These are phyloP conservation scores for Xenops minutus DNA, from an alignment of 2,797 vertebrate species.

Conservation along the genomic window DNA sequence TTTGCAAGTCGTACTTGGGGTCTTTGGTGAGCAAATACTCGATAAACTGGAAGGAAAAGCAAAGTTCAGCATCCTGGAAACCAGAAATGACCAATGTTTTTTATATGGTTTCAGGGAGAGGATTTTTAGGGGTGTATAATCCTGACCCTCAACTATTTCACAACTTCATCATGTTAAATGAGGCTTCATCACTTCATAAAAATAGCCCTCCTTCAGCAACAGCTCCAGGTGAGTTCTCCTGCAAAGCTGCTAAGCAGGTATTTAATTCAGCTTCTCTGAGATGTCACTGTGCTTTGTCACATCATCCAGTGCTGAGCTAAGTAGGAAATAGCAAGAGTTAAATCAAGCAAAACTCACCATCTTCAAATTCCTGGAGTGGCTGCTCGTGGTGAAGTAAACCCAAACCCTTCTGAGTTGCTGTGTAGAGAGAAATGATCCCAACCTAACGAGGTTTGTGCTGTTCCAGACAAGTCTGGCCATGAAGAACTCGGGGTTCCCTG, in stretches of 20 bases:
- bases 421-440: neutral
- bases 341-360: neutral
- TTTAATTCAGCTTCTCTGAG: neutral
- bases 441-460: neutral
- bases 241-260: fast-evolving
- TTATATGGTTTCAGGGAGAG: constrained; percentile 71
- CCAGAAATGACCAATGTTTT: neutral
- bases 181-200: neutral
- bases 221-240: neutral
- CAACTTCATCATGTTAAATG: constrained; percentile 51
- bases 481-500: neutral
- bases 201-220: neutral
- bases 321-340: neutral
- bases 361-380: neutral
- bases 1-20: neutral
- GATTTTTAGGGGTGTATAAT: constrained; percentile 84
- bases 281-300: neutral
- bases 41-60: neutral
- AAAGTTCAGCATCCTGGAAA: neutral
- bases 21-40: neutral
- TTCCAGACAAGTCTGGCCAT: neutral
- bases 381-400: neutral
- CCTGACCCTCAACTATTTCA: constrained; percentile 74
- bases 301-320: neutral
- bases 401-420: neutral